A percentile compares a stretch with the other conserved stretches of the same genome.
Conservation (phyloP, 2,113 vertebrate species). For the Cololabis saira region DNA sequence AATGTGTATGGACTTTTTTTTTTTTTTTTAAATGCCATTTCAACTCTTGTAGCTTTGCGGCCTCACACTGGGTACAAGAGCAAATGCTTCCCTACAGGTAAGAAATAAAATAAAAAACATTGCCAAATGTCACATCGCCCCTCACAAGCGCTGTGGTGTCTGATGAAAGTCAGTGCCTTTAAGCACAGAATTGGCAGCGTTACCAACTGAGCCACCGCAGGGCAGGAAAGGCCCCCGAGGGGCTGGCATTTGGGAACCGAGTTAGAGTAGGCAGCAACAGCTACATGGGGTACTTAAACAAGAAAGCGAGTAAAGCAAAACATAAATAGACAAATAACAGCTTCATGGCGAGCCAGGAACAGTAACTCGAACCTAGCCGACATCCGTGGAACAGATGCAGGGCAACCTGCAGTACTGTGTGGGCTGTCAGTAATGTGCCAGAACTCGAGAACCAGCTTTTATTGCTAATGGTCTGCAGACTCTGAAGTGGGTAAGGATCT, state of each 20-base stretch:
- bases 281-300: slow-evolving; percentile 43
- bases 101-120: slow-evolving; percentile 16
- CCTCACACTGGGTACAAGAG: slow-evolving; percentile 18
- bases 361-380: slow-evolving; percentile 7
- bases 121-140: slow-evolving; percentile 67
- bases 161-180: slow-evolving; percentile 73
- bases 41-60: slow-evolving; percentile 24
- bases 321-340: slow-evolving; percentile 32
- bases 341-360: slow-evolving; percentile 8
- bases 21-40: not conserved
- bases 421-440: not conserved
- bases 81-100: slow-evolving; percentile 24
- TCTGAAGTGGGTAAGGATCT: slow-evolving; percentile 6
- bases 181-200: slow-evolving; percentile 60
- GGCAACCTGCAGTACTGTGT: not conserved
- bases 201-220: slow-evolving; percentile 66
- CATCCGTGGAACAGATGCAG: slow-evolving; percentile 16
- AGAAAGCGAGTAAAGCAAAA: slow-evolving; percentile 39
- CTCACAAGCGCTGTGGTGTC: slow-evolving; percentile 51
- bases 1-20: not conserved
- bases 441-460: not conserved
- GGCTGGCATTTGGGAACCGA: slow-evolving; percentile 71
- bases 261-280: slow-evolving; percentile 38
- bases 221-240: slow-evolving; percentile 71
- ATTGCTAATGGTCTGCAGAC: not conserved